Evolutionary conservation across 2,113 vertebrate genomes (phyloP), one percentile per base, ranked within the genome.

Genomic region (Brachionichthys hirsutus): DNA sequence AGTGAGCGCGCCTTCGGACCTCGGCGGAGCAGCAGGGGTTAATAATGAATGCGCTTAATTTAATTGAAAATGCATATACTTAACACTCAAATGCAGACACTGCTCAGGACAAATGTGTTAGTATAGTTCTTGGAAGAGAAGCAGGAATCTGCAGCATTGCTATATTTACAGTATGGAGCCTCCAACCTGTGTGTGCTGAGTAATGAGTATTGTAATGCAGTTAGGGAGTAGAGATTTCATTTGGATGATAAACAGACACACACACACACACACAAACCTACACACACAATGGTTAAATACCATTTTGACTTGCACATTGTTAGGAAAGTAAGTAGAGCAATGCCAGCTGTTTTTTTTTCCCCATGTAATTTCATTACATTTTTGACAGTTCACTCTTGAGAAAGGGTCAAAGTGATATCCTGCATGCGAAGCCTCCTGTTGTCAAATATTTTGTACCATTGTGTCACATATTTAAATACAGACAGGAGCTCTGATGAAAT

Each of bases 1-100:
- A 63, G 35, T 35, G 42, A 24, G 15, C 45, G 64, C 42, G 35
- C 30, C 44, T 6, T 35, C 1, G 48, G 63, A 22, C 54, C 48
- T n/a, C 58, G 34, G 36, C 24, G 43, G 42, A 77, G 50, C 45
- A 38, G 17, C 40, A 2, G 1, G 22, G 38, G 67, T 62, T 54
- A 68, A 58, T 68, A 46, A 61, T 57, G n/a, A 3, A 13, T 64
- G 55, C 54, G 15, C 15, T 36, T 64, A 55, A 70, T 73, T 64
- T 50, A 67, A 67, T 35, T 35, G 55, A 74, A 67, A 75, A 78
- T 41, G 17, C 38, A 30, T 65, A 22, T 16, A 36, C n/a, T 36
- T 44, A n/a, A 24, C 22, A 9, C 19, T 35, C 14, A 55, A 22
- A 63, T 17, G 17, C 42, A 13, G 17, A 9, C 51, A 41, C 34